phyloP scores from a whole-genome alignment of 2,797 vertebrate genomes.

The Acanthurus tractus region DNA sequence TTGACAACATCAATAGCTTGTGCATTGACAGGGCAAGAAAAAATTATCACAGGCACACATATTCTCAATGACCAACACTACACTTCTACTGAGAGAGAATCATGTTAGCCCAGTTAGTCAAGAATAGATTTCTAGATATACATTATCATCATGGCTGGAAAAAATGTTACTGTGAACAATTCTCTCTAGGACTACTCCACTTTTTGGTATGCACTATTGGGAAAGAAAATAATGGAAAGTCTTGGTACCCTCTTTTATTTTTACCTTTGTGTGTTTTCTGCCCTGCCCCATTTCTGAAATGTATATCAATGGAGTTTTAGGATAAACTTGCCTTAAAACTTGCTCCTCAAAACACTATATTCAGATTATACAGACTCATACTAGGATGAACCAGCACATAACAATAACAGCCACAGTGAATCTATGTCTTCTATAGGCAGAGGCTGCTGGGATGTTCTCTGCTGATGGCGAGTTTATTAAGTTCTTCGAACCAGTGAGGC shows the following conservation, averaged over 20 bases:
- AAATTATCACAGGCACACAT: neutral
- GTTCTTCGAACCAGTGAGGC: conserved; percentile 77
- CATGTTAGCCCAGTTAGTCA: too few relatives aligned
- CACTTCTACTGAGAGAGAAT: neutral
- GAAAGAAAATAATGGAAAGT: neutral
- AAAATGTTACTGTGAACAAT: too few relatives aligned
- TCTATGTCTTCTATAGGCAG: conserved; percentile 67
- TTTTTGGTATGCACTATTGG: too few relatives aligned
- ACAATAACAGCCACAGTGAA: neutral
- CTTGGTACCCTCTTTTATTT: neutral
- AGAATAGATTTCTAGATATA: neutral
- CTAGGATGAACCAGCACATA: neutral
- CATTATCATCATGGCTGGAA: too few relatives aligned
- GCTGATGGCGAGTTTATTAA: conserved; percentile 90
- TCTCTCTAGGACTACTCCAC: too few relatives aligned
- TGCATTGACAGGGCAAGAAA: conserved; percentile 84
- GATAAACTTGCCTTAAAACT: conserved; percentile 1
- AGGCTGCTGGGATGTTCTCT: conserved; percentile 89
- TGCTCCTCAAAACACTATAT: neutral
- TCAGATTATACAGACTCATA: neutral
- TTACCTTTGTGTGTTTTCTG: too few relatives aligned
- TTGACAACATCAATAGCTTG: conserved; percentile 91
- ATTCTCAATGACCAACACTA: neutral
- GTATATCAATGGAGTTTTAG: neutral
- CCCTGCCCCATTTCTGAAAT: neutral